A percentile compares a stretch with the other conserved stretches of the same genome.
phyloP scores from a whole-genome alignment of 2,113 vertebrate genomes.

The Corythoichthys intestinalis region DNA sequence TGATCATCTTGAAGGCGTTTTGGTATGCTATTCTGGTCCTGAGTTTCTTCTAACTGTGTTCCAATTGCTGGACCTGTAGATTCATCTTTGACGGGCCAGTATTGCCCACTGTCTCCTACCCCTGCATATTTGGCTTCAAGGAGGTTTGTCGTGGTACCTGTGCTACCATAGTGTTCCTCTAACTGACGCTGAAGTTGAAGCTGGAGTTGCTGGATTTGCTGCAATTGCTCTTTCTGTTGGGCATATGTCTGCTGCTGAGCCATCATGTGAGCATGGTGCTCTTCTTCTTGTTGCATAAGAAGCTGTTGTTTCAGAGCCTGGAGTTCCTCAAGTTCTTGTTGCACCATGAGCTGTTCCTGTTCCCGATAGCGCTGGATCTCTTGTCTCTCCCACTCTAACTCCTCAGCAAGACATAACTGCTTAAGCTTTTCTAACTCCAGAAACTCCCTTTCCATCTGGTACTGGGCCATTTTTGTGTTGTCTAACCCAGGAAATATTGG shows the following conservation, averaged over 20 bases:
- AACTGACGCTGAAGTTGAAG: constrained; percentile 92
- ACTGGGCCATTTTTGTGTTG: constrained; percentile 89
- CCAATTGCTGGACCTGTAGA: constrained; percentile 72
- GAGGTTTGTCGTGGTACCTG: constrained; percentile 77
- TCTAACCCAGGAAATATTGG: constrained; percentile 81
- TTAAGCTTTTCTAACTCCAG: constrained; percentile 95
- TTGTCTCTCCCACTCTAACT: constrained; percentile 95
- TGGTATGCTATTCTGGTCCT: constrained; percentile 74
- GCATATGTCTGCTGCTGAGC: constrained; percentile 93
- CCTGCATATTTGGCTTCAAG: constrained; percentile 83
- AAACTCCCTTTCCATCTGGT: constrained; percentile 92
- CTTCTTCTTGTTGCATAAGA: constrained; percentile 92
- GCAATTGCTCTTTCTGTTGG: constrained; percentile 91
- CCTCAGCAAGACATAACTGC: constrained; percentile 93
- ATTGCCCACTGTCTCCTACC: constrained; percentile 80
- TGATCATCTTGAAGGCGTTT: constrained; percentile 82
- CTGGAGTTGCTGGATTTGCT: constrained; percentile 95
- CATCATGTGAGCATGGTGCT: constrained; percentile 92
- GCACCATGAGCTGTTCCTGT: constrained; percentile 94
- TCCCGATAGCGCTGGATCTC: constrained; percentile 97
- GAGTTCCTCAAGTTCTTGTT: constrained; percentile 93
- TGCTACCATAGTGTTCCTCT: constrained; percentile 79
- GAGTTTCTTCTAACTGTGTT: constrained; percentile 74
- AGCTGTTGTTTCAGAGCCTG: constrained; percentile 96
- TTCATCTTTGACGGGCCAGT: constrained; percentile 87